phyloP scores from a whole-genome alignment of 2,888 invertebrate species.

The Bugula neritina region DNA sequence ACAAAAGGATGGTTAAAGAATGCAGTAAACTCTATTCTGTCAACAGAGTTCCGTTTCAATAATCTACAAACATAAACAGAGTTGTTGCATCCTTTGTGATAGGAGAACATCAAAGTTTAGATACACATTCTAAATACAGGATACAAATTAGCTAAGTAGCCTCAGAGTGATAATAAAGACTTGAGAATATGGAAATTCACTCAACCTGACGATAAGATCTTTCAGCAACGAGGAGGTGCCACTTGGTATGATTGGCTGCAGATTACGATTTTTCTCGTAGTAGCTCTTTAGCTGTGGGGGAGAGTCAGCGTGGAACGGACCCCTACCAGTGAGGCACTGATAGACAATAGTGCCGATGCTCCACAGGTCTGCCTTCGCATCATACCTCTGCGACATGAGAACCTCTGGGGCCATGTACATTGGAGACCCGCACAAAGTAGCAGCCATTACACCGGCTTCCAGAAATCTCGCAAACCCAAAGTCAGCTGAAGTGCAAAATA shows the following conservation, averaged over 20 bases:
- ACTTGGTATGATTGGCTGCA: conserved; percentile 73
- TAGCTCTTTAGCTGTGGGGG: conserved; percentile 93
- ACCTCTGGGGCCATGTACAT: conserved; percentile 99
- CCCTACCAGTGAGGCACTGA: conserved; percentile 95
- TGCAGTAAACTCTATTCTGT: conserved; percentile 89
- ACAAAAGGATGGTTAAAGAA: conserved; percentile 90
- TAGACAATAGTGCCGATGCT: conserved; percentile 97
- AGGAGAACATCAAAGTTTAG: no score
- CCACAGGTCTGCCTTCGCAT: conserved; percentile 98
- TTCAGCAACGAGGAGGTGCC: conserved; percentile 85
- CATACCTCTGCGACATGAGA: conserved; percentile 96
- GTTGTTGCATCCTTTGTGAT: no score
- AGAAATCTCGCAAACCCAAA: conserved; percentile 98
- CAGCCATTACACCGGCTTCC: conserved; percentile 98
- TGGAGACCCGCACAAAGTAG: conserved; percentile 96
- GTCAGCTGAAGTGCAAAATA: conserved; percentile 68
- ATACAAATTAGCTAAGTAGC: no score
- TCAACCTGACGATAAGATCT: conserved; percentile 72
- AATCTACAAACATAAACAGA: conserved; percentile 58
- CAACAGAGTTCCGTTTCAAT: conserved; percentile 79
- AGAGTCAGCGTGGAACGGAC: conserved; percentile 95
- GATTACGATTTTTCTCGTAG: conserved; percentile 78
- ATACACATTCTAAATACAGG: no score
- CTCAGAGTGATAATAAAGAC: no score
- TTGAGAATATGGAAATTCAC: no score